Evolutionary conservation across 2,797 vertebrate genomes (phyloP), one percentile per base, ranked within the genome.

Genomic region (Takifugu rubripes): DNA sequence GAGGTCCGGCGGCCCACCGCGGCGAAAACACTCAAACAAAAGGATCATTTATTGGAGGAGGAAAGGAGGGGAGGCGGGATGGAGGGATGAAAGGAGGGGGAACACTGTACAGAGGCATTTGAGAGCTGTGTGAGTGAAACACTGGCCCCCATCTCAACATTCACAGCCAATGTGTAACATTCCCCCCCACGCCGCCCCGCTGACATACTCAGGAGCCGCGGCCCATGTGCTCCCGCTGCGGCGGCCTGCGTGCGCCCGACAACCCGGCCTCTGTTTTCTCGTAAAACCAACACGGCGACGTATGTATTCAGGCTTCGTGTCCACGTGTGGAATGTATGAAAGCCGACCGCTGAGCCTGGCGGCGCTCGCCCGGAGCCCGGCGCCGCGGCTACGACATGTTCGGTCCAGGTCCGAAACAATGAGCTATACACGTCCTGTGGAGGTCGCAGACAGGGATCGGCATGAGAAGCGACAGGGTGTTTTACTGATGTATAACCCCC

Each of bases 131-230:
- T 70, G 81, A 91, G 80, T 65, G 79, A 83, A 87, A 79, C 74
- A 72, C 78, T 91, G 89, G 89, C 88, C 86, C 21, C 76, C 81
- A 75, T 87, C 86, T 89, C 87, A 89, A 88, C 86, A 88, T 91
- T 92, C 86, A 89, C 88, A 91, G 90, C 86, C 89, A 90, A 82
- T 75, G 81, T 83, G 82, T 82, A 83, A 84, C 87, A 87, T 79
- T 75, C 79, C 78, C 82, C 68, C 72, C 58, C 59, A 52, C 49
- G n/a, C 77, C 61, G 54, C 66, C 77, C 75, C 49, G 49, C 71
- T 84, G 75, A 84, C 66, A 72, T 77, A 67, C 75, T 64, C 66
- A 15, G 67, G 63, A 71, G 69, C 68, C 72, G 64, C 53, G 36
- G 58, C 53, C 78, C 80, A 83, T 68, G 84, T 75, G 73, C 58